Conservation (phyloP, 2,113 vertebrate genomes). For the Rhabdomys dilectus region DNA sequence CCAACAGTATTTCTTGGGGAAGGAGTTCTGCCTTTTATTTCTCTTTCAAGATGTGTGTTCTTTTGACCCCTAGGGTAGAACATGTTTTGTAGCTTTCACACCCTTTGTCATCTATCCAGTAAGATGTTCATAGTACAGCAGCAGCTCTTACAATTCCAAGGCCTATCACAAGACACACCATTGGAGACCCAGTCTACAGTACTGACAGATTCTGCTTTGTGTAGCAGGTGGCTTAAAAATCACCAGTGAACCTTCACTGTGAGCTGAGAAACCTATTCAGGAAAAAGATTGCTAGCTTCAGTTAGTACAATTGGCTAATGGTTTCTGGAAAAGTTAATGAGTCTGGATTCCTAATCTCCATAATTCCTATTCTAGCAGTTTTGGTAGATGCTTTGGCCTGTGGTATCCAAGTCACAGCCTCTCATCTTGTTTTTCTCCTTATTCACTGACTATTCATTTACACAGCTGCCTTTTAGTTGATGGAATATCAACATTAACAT, state of each 20-base stretch:
- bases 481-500: background rate
- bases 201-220: background rate
- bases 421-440: conserved; percentile 25
- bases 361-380: background rate
- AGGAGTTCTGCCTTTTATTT: background rate
- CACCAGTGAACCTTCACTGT: too few species aligned
- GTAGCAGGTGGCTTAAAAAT: background rate
- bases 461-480: background rate
- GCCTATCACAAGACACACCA: background rate
- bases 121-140: background rate
- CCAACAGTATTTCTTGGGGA: too few species aligned
- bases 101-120: background rate
- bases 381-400: background rate
- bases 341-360: background rate
- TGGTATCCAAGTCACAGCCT: background rate
- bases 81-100: background rate
- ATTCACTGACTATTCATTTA: background rate
- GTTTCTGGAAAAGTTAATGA: background rate
- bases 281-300: background rate
- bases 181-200: background rate
- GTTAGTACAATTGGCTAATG: background rate
- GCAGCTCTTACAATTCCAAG: background rate
- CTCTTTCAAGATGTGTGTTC: background rate
- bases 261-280: background rate
- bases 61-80: background rate